phyloP scores from a whole-genome alignment of 2,888 invertebrate genomes.

The Ectemnius lituratus region DNA sequence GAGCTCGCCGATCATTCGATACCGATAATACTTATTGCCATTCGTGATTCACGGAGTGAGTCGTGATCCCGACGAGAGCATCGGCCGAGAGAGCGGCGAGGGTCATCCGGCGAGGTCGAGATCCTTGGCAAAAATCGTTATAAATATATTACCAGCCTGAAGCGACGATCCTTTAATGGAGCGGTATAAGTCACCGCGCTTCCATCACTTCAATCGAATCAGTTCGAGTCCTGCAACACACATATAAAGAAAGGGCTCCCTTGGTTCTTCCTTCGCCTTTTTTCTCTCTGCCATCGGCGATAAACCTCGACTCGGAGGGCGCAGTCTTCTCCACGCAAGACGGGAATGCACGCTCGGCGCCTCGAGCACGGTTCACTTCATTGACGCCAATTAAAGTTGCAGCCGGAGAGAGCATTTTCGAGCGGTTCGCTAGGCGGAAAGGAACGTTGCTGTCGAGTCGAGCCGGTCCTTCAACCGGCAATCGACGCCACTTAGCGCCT shows the following conservation, averaged over 20 bases:
- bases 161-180: conserved; percentile 8
- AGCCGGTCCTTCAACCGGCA: conserved; percentile 18
- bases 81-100: not conserved
- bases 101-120: conserved; percentile 27
- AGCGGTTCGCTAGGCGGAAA: conserved; percentile 24
- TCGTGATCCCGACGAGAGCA: not conserved
- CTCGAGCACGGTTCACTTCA: conserved; percentile 28
- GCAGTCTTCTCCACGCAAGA: conserved; percentile 17
- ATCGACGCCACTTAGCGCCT: conserved; percentile 32
- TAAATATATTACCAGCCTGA: conserved; percentile 10
- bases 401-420: conserved; percentile 36
- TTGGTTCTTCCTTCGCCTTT: not conserved
- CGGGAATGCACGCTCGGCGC: conserved; percentile 19
- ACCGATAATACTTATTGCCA: conserved; percentile 32
- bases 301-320: conserved; percentile 6
- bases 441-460: conserved; percentile 8
- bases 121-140: conserved; percentile 20
- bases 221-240: too few species aligned
- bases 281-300: conserved; percentile 22
- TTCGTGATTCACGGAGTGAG: conserved; percentile 18
- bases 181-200: too few species aligned
- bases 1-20: not conserved
- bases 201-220: not conserved
- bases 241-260: too few species aligned
- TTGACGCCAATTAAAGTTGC: conserved; percentile 55